Base-by-base conservation (phyloP, 2,888 invertebrate species). In the Marasmarcha lunaedactyla region DNA sequence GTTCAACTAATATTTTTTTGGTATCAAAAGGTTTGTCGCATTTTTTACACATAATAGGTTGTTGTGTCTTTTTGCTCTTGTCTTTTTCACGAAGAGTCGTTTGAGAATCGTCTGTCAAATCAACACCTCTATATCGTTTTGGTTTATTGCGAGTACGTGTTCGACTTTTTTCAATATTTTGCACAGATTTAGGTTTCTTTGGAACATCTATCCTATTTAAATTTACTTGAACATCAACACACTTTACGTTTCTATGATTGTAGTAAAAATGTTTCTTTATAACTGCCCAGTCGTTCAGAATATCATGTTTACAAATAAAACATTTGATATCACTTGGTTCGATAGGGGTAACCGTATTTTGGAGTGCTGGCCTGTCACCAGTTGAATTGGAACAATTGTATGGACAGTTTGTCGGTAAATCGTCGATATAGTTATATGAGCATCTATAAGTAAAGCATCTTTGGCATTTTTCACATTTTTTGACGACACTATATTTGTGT, bases 1-100 rank as follows among this genome's bases (percentile, higher is more conserved):
- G 87, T 6, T 49, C 50, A 51, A 85, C 84, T 47, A 87, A 74
- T 12, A 50, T 42, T 26, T 57, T 40, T 46, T 79, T 76, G 41
- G 59, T 62, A 33, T 59, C 54, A 51, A 58, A 67, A 37, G 45
- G 49, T 36, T 56, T 56, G 13, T 63, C 56, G 50, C 87, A 88
- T 40, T 79, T 60, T 27, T 60, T 68, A 50, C 87, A 87, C 33
- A 50, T 42, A 43, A 72, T 43, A 40, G n/a, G n/a, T 33, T 43
- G 41, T 43, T 42, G n/a, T n/a, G n/a, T n/a, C n/a, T n/a, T n/a
- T n/a, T n/a, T n/a, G n/a, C n/a, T n/a, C n/a, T n/a, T n/a, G n/a
- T n/a, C n/a, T n/a, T n/a, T n/a, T n/a, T n/a, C n/a, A n/a, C n/a
- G n/a, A n/a, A n/a, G n/a, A n/a, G n/a, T n/a, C n/a, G n/a, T n/a